A percentile compares a stretch with the other conserved stretches of the same genome.
Evolutionary conservation across 2,113 vertebrate genomes (phyloP).

Genomic region (Oplegnathus fasciatus): DNA sequence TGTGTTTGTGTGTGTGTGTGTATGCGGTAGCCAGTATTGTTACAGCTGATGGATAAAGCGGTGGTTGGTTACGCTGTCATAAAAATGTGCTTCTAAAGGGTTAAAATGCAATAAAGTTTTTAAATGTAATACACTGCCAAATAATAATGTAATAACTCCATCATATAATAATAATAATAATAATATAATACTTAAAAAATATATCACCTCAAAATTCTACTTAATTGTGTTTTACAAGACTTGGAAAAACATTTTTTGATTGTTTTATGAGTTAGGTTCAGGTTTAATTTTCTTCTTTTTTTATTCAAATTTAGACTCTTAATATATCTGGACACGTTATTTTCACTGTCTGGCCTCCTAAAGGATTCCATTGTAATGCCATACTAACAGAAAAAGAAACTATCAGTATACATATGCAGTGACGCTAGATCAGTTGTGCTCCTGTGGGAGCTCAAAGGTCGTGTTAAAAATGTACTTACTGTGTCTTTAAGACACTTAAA

Average conservation of each 20-base stretch:
- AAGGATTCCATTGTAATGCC: not conserved
- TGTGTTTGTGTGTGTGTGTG: conserved; percentile 33
- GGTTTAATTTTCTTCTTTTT: not conserved
- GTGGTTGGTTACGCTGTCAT: conserved; percentile 44
- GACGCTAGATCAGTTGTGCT: not conserved
- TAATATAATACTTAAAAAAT: no score
- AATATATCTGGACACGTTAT: not conserved
- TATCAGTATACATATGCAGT: not conserved
- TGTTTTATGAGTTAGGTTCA: not conserved
- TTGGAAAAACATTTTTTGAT: not conserved
- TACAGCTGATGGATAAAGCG: conserved; percentile 56
- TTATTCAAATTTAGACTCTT: not conserved
- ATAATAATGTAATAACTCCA: conserved; percentile 17
- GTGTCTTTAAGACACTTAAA: conserved; percentile 8
- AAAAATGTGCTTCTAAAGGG: conserved; percentile 59
- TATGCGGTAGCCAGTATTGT: conserved; percentile 9
- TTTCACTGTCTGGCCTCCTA: not conserved
- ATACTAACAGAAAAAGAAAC: not conserved
- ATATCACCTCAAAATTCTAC: not conserved
- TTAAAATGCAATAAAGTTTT: conserved; percentile 66
- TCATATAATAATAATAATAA: conserved; percentile 9
- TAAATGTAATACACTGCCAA: conserved; percentile 46
- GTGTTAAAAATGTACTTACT: not conserved
- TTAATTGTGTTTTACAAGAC: not conserved
- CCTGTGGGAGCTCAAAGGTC: not conserved